Percentiles rank a stretch among this genome's conserved stretches.
phyloP scores from a whole-genome alignment of 2,113 vertebrate species.

The Upupa epops region DNA sequence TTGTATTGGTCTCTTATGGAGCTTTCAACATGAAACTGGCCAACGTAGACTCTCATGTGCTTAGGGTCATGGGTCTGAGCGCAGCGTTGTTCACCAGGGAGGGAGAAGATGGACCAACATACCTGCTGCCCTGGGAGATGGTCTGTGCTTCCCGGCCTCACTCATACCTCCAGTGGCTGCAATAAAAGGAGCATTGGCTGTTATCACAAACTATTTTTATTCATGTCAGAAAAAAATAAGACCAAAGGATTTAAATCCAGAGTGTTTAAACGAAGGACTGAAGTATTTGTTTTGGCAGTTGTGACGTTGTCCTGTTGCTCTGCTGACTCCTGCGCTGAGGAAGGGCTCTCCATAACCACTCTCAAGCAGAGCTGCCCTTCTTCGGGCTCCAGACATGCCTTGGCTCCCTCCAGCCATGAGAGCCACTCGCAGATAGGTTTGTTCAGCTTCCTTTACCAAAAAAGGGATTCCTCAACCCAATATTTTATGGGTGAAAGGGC shows the following conservation, averaged over 20 bases:
- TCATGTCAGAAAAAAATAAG: background rate
- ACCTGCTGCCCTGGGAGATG: background rate
- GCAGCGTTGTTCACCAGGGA: accelerated
- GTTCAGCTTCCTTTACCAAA: background rate
- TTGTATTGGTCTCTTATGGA: background rate
- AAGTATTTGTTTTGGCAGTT: slow-evolving; percentile 4
- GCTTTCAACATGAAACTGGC: background rate
- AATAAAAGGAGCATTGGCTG: background rate
- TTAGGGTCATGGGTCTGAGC: background rate
- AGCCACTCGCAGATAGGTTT: background rate
- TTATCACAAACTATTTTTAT: background rate
- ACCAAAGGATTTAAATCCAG: background rate
- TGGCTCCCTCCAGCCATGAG: background rate
- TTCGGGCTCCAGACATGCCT: background rate
- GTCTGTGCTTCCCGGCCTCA: background rate
- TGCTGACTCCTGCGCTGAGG: background rate
- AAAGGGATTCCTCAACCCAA: background rate
- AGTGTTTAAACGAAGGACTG: background rate
- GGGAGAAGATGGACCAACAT: background rate
- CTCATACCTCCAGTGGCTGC: background rate
- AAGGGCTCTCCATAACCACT: background rate
- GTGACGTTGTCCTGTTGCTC: background rate
- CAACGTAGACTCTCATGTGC: too few relatives aligned
- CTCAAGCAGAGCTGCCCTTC: background rate
- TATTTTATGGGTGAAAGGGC: background rate